These are phyloP conservation scores for Pipistrellus nathusii DNA, from an alignment of 2,797 vertebrate genomes.

Conservation along the genomic window DNA sequence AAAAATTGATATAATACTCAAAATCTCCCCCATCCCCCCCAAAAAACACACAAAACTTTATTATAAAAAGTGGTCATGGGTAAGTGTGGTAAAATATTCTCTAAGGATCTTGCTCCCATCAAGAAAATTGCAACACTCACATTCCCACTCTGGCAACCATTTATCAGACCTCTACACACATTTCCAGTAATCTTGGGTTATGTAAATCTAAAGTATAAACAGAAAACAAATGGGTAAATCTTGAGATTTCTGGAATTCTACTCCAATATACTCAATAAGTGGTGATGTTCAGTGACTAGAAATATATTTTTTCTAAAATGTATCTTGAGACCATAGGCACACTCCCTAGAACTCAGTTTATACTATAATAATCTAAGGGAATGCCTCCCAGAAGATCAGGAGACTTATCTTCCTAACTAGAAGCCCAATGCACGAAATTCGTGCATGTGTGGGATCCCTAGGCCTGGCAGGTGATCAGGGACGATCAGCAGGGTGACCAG, in stretches of 20 bases:
- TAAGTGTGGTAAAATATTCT: background rate
- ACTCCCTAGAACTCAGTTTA: background rate
- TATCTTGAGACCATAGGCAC: background rate
- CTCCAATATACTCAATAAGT: background rate
- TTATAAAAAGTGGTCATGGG: background rate
- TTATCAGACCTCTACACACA: background rate
- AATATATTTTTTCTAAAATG: background rate
- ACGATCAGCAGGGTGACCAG: no score
- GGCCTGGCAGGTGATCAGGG: no score
- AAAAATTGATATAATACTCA: background rate
- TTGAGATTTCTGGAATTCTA: slow-evolving; percentile 41
- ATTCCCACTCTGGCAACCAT: slow-evolving; percentile 30
- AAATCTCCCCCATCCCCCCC: background rate
- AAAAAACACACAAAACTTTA: background rate
- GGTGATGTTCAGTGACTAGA: background rate
- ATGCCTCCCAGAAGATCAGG: background rate
- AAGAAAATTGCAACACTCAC: slow-evolving; percentile 1
- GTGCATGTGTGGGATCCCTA: no score
- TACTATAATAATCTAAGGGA: background rate
- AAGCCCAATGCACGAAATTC: no score
- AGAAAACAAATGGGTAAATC: background rate
- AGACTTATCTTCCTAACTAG: background rate
- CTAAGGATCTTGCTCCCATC: background rate
- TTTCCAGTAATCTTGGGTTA: background rate
- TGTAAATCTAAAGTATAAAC: background rate